These are phyloP conservation scores for Alviniconcha strummeri DNA, from an alignment of 2,888 invertebrate species.

Conservation along the genomic window DNA sequence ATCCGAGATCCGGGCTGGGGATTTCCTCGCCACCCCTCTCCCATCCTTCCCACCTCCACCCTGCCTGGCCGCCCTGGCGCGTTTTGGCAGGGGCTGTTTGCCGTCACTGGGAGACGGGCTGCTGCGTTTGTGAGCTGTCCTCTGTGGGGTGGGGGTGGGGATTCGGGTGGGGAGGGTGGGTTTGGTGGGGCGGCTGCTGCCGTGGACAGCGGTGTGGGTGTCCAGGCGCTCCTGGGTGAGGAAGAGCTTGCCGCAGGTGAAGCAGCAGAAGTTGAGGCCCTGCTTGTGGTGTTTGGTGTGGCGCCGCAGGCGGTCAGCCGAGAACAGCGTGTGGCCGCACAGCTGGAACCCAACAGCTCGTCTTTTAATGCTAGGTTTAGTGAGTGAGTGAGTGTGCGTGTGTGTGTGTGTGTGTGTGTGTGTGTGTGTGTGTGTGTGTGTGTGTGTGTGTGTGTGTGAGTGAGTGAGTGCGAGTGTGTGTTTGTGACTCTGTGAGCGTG, in stretches of 20 bases:
- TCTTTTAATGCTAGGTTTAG: neutral
- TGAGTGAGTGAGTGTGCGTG: neutral
- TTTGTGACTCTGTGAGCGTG: neutral
- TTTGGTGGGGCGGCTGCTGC: neutral
- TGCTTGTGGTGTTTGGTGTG: neutral
- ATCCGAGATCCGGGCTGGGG: too few species aligned
- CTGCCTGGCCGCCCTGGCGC: neutral
- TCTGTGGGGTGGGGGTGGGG: neutral
- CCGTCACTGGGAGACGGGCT: neutral
- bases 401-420: slow-evolving; percentile 2
- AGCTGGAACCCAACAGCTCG: neutral
- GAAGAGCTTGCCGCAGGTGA: slow-evolving; percentile 19
- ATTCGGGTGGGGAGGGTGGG: neutral
- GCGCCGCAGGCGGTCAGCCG: neutral
- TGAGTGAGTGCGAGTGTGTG: neutral
- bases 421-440: slow-evolving; percentile 4
- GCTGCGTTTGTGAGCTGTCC: neutral
- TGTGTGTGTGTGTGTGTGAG: slow-evolving; percentile 11
- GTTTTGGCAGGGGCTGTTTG: neutral
- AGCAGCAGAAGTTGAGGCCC: slow-evolving; percentile 15
- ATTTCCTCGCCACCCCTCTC: neutral
- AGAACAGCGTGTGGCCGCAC: slow-evolving; percentile 7
- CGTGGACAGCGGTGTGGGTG: neutral
- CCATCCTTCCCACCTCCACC: neutral
- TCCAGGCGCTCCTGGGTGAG: neutral